phyloP scores from a whole-genome alignment of 2,113 vertebrate species.

The Eulacestoma nigropectus region DNA sequence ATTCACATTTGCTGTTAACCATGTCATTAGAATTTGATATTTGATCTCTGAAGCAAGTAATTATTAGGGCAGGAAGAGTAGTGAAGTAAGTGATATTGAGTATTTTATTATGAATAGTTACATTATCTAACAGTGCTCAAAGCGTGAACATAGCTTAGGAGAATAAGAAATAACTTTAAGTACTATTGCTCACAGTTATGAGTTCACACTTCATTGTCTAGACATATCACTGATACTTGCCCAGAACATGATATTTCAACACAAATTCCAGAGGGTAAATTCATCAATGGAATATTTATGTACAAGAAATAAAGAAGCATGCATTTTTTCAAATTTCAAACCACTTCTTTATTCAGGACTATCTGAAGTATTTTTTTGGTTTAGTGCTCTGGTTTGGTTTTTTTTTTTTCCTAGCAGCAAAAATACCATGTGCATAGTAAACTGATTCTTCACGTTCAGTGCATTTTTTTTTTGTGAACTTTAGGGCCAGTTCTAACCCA shows the following conservation, averaged over 20 bases:
- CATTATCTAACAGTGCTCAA: neutral
- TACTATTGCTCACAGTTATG: neutral
- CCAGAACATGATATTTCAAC: neutral
- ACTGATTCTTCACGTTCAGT: neutral
- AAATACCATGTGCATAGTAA: neutral
- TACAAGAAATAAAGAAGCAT: neutral
- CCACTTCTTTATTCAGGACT: neutral
- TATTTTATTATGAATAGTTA: neutral
- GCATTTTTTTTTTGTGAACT: neutral
- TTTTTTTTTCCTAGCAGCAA: neutral
- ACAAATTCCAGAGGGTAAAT: neutral
- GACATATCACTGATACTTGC: neutral
- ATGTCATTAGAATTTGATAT: neutral
- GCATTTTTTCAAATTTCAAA: neutral
- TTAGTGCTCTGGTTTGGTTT: neutral
- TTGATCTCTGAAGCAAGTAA: constrained; percentile 9
- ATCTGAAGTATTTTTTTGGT: neutral
- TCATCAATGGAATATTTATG: neutral
- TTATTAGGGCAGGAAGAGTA: neutral
- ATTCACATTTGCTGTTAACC: neutral
- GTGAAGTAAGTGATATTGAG: neutral
- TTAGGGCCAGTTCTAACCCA: neutral
- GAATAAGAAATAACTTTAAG: neutral
- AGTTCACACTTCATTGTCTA: neutral
- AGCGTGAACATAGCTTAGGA: neutral